phyloP scores from a whole-genome alignment of 2,888 invertebrate genomes.

The Pterostichus niger region DNA sequence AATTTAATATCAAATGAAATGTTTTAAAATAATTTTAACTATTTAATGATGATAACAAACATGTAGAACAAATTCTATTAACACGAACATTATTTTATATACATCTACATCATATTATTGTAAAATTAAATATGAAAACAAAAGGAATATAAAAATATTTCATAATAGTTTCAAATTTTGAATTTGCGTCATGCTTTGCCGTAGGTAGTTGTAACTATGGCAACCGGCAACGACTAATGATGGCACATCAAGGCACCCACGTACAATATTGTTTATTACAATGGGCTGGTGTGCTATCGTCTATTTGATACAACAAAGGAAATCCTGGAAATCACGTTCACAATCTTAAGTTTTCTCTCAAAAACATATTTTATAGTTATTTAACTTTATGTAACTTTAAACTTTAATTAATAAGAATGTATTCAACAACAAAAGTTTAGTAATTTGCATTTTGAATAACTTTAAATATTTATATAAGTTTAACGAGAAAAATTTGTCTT shows the following conservation, averaged over 20 bases:
- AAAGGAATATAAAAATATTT: background rate
- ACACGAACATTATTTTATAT: no score
- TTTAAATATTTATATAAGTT: no score
- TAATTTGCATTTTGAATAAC: no score
- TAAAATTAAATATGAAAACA: background rate
- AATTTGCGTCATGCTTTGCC: background rate
- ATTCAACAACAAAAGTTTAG: no score
- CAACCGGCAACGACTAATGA: conserved; percentile 2
- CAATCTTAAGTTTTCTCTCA: background rate
- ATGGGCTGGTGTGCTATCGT: background rate
- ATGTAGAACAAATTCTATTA: no score
- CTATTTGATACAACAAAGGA: background rate
- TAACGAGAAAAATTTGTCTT: no score
- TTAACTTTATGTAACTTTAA: no score
- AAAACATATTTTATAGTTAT: background rate
- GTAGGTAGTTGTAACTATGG: background rate
- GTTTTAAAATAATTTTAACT: no score
- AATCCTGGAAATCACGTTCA: background rate
- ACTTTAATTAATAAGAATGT: no score
- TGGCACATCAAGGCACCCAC: background rate
- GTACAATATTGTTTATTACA: conserved; percentile 2
- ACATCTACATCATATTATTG: no score
- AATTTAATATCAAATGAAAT: no score
- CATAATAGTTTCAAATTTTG: background rate
- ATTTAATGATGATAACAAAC: no score